Base-by-base conservation (phyloP, 2,797 vertebrate species). In the Falco concolor region DNA sequence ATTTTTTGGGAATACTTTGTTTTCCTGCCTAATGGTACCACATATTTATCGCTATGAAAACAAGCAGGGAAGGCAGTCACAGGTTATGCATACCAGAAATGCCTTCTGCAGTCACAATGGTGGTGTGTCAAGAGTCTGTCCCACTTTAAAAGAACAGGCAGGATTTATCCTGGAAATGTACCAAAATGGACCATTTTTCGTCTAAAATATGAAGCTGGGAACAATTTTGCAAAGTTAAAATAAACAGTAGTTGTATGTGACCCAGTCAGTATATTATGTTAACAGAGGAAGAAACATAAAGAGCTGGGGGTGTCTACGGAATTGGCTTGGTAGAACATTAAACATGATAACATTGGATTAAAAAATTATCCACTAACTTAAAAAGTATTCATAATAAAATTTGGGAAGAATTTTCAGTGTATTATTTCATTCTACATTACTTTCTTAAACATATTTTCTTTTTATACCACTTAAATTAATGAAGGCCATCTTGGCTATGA, bases 91-190 rank as follows among this genome's bases (percentile, higher is more conserved):
- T 94, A 93, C 96, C 96, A 96, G 90, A 95, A 97, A 80, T 76
- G 87, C 87, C 79, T 97, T 96, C 49, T 68, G 44, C 44, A 93
- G 60, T 95, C 92, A 90, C 68, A 93, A n/a, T 69, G 77, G 57
- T 94, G 95, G 38, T 69, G 84, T 94, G 90, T 97, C 68, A 95
- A 84, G 76, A 92, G 94, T 74, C 82, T 96, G 54, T 72, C 87
- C 87, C 70, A 79, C 87, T 97, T 96, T 91, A 93, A 97, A 97
- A 95, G 59, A 96, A 94, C 84, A 87, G 78, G 40, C 85, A 63
- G 82, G 86, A 93, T 96, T 97, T 97, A 94, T 91, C 95, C 88
- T 97, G 97, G 97, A 97, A 96, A 53, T 42, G 84, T 79, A 94
- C 93, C 96, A 97, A 93, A 93, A 75, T 17, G 81, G 84, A 75